Conservation (phyloP, 37 sponge, comb jelly and placozoan species). For the Tethya wilhelma region DNA sequence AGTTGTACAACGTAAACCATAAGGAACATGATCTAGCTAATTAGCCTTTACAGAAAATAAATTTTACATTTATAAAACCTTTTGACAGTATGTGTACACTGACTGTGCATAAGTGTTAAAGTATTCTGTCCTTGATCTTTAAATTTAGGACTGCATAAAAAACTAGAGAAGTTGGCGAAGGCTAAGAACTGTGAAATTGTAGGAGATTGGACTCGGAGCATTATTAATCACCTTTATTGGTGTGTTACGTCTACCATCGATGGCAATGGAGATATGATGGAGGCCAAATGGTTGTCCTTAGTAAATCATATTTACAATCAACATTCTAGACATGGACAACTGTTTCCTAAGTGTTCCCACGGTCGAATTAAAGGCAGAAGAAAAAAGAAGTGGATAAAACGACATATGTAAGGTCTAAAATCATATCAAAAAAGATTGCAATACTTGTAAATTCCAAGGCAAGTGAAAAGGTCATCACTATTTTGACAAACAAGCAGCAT, state of each 20-base stretch:
- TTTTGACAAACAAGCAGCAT: neutral
- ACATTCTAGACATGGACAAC: slow-evolving; percentile 31
- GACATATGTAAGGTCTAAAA: slow-evolving; percentile 17
- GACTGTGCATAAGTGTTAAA: too few relatives aligned
- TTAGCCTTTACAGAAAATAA: too few relatives aligned
- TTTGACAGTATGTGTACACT: too few relatives aligned
- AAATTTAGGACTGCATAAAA: too few relatives aligned
- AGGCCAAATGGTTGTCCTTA: slow-evolving; percentile 61
- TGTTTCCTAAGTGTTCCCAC: slow-evolving; percentile 49
- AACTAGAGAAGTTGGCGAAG: neutral
- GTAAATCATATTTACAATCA: slow-evolving; percentile 54
- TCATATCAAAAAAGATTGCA: neutral
- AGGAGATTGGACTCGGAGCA: slow-evolving; percentile 41
- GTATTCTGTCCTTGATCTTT: too few relatives aligned
- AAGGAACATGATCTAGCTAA: too few relatives aligned
- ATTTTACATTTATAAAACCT: too few relatives aligned
- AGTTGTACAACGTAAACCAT: too few relatives aligned
- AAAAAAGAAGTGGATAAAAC: slow-evolving; percentile 63
- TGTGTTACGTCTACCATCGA: slow-evolving; percentile 35
- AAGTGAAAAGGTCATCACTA: neutral
- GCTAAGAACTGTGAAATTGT: slow-evolving; percentile 39
- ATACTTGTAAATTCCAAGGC: neutral
- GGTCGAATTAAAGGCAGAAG: neutral
- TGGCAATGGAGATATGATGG: slow-evolving; percentile 26
- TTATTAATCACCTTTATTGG: slow-evolving; percentile 65